A percentile compares a stretch with the other conserved stretches of the same genome.
phyloP scores from a whole-genome alignment of 2,888 invertebrate species.

The Ophraella communa region DNA sequence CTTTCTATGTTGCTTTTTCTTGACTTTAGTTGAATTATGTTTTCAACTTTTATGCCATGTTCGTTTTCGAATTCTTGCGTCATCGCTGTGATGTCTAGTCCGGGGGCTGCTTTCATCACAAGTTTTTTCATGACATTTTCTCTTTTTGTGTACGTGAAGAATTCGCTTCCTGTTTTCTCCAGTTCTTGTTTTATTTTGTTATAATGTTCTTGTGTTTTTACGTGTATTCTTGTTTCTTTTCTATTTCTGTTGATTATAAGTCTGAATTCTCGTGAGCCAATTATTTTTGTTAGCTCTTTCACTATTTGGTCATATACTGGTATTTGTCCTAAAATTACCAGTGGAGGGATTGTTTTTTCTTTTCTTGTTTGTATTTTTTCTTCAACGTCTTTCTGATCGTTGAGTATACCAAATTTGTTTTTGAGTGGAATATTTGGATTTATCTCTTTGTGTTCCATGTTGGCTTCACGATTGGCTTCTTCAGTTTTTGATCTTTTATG shows the following conservation, averaged over 20 bases:
- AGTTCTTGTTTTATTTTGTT: neutral
- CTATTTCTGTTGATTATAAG: neutral
- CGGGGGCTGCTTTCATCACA: neutral
- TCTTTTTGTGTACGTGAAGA: neutral
- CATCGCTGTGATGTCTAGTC: neutral
- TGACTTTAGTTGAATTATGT: neutral
- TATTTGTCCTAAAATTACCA: neutral
- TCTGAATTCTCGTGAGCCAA: neutral
- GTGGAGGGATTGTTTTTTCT: neutral
- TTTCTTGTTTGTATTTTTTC: too few species aligned
- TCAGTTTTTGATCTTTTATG: too few species aligned
- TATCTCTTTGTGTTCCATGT: neutral
- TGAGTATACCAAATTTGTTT: neutral
- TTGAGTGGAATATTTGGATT: neutral
- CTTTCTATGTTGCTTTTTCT: neutral
- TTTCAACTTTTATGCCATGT: neutral
- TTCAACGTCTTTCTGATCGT: too few species aligned
- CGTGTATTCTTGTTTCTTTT: neutral
- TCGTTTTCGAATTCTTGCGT: neutral
- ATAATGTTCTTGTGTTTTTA: neutral
- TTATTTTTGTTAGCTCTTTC: neutral
- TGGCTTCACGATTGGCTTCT: too few species aligned
- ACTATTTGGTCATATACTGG: neutral
- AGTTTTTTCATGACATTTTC: neutral
- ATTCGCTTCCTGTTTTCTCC: neutral